A percentile compares a stretch with the other conserved stretches of the same genome.
These are phyloP conservation scores for Paradoxurus hermaphroditus DNA, from an alignment of 2,113 vertebrate species.

Conservation along the genomic window DNA sequence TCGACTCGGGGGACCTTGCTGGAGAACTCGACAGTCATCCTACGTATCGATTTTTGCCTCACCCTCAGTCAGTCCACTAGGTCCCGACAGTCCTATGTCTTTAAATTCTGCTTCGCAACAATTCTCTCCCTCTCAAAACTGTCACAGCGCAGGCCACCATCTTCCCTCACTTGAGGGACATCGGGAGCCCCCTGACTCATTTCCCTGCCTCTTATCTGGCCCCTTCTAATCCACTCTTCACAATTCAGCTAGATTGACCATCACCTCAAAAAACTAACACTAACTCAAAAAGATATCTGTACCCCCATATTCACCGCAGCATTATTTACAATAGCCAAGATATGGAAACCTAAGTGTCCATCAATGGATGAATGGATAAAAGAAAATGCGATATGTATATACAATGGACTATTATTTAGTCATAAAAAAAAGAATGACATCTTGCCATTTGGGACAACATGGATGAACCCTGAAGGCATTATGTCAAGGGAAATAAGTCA, in stretches of 20 bases:
- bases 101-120: neutral
- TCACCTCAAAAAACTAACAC: neutral
- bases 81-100: neutral
- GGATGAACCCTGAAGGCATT: neutral
- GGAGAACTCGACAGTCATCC: neutral
- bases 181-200: neutral
- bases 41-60: neutral
- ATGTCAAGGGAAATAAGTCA: neutral
- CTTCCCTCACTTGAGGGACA: neutral
- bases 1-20: neutral
- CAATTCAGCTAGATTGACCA: neutral
- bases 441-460: neutral
- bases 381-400: neutral
- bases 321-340: neutral
- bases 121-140: neutral
- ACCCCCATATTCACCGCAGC: neutral
- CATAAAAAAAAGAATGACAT: neutral
- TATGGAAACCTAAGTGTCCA: neutral
- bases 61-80: neutral
- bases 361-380: neutral
- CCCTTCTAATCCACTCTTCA: neutral
- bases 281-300: neutral
- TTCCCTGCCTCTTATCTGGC: neutral
- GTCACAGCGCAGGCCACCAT: neutral
- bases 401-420: neutral